These are phyloP conservation scores for Hydropotes inermis DNA, from an alignment of 2,113 vertebrate genomes.

Conservation along the genomic window DNA sequence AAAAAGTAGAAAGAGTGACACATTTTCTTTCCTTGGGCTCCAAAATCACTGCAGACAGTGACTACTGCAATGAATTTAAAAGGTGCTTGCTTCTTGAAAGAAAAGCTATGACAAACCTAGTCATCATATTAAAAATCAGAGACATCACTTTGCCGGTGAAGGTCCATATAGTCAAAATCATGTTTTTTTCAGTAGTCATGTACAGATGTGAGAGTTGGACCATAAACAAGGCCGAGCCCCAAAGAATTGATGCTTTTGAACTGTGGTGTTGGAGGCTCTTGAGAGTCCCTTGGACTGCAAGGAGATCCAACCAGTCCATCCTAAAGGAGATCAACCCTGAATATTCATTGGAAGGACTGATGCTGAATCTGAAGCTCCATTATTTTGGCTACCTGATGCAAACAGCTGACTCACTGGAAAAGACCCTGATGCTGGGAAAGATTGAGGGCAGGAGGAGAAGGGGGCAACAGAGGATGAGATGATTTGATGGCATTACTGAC, in stretches of 20 bases:
- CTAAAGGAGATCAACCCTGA: background rate
- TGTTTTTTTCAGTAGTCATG: background rate
- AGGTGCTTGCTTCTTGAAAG: background rate
- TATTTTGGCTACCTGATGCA: background rate
- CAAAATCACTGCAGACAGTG: background rate
- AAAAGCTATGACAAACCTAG: background rate
- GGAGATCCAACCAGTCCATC: background rate
- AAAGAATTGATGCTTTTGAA: background rate
- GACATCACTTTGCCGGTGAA: background rate
- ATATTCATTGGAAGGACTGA: background rate
- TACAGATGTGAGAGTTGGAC: background rate
- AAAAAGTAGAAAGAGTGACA: background rate
- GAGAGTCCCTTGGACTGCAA: background rate
- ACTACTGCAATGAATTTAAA: background rate
- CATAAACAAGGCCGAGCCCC: background rate
- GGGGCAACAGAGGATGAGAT: background rate
- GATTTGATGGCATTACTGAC: background rate
- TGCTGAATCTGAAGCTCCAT: background rate
- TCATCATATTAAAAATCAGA: background rate
- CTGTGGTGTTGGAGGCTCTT: background rate
- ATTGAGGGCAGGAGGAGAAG: background rate
- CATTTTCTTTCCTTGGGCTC: background rate
- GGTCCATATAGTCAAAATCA: background rate
- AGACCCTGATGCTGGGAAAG: background rate
- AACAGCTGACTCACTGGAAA: background rate